phyloP scores from a whole-genome alignment of 2,888 invertebrate genomes.

The Drosophila buzzatii region DNA sequence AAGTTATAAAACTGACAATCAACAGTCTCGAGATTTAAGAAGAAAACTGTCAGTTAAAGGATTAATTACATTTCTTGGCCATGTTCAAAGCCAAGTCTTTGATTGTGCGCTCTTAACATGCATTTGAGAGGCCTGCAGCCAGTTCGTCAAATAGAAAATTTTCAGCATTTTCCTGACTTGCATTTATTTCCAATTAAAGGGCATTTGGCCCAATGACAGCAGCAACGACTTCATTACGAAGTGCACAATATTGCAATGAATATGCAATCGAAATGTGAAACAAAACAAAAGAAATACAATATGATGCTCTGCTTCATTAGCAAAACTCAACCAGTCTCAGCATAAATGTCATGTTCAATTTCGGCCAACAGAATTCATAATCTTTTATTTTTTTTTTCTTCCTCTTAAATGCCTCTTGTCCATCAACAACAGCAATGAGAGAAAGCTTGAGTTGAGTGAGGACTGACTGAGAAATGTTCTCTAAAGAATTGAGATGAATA shows the following conservation, averaged over 20 bases:
- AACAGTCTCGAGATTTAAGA: background rate
- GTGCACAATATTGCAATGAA: slow-evolving; percentile 14
- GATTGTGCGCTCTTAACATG: slow-evolving; percentile 7
- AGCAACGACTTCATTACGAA: slow-evolving; percentile 12
- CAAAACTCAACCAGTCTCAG: slow-evolving; percentile 34
- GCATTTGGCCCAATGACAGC: slow-evolving; percentile 31
- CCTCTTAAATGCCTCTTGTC: slow-evolving; percentile 60
- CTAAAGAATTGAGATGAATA: background rate
- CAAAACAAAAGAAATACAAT: slow-evolving; percentile 42
- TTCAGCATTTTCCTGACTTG: background rate
- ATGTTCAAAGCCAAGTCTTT: slow-evolving; percentile 2
- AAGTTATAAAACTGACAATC: slow-evolving; percentile 1
- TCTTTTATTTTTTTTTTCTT: slow-evolving; percentile 10
- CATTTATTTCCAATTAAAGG: slow-evolving; percentile 27
- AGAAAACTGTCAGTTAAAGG: slow-evolving; percentile 9
- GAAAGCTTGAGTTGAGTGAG: background rate
- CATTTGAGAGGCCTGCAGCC: background rate
- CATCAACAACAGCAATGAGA: slow-evolving; percentile 38
- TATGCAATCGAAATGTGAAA: slow-evolving; percentile 13
- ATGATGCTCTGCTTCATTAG: slow-evolving; percentile 56
- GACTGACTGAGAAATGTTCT: background rate
- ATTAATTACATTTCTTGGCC: slow-evolving; percentile 28
- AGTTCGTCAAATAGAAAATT: slow-evolving; percentile 14
- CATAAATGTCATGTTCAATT: slow-evolving; percentile 68
- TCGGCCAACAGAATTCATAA: slow-evolving; percentile 54